A percentile compares a stretch with the other conserved stretches of the same genome.
Evolutionary conservation across 1,140 invertebrate genomes (phyloP).

Genomic region (Anagrus nilaparvatae): DNA sequence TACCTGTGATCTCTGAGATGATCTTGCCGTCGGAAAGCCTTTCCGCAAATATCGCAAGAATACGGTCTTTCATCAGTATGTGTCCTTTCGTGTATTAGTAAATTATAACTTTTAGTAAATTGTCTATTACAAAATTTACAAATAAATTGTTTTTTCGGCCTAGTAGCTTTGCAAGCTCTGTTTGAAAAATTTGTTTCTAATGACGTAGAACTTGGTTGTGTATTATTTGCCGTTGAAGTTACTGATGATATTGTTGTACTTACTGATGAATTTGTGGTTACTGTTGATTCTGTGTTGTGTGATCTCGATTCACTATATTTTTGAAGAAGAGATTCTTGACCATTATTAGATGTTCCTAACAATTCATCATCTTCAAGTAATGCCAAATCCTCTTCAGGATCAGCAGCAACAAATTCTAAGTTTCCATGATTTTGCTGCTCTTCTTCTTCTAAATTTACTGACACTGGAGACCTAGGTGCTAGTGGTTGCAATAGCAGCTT

Average conservation of each 20-base stretch:
- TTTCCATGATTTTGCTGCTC: constrained; percentile 21
- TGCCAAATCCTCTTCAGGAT: constrained; percentile 45
- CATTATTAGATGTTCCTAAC: constrained; percentile 26
- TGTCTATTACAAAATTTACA: constrained; percentile 95
- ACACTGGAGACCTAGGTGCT: constrained; percentile 15
- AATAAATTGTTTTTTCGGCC: constrained; percentile 61
- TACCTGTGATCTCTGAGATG: constrained; percentile 87
- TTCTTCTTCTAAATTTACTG: constrained; percentile 12
- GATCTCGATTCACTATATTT: constrained; percentile 33
- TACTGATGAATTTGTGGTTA: no score
- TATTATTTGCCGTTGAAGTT: constrained; percentile 8
- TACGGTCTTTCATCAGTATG: constrained; percentile 98
- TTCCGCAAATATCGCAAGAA: constrained; percentile 90
- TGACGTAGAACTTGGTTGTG: constrained; percentile 37
- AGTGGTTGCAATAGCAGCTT: constrained; percentile 27
- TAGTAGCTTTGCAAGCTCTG: constrained; percentile 40
- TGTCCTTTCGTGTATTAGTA: constrained; percentile 93
- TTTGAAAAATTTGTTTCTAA: no score
- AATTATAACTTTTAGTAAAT: constrained; percentile 97
- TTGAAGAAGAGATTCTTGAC: constrained; percentile 30
- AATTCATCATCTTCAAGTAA: constrained; percentile 35
- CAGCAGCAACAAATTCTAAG: constrained; percentile 31
- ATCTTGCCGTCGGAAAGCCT: constrained; percentile 86
- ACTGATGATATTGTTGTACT: no score
- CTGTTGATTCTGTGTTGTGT: no score